Base-by-base conservation (phyloP, 2,797 vertebrate species). In the Leuciscus waleckii region DNA sequence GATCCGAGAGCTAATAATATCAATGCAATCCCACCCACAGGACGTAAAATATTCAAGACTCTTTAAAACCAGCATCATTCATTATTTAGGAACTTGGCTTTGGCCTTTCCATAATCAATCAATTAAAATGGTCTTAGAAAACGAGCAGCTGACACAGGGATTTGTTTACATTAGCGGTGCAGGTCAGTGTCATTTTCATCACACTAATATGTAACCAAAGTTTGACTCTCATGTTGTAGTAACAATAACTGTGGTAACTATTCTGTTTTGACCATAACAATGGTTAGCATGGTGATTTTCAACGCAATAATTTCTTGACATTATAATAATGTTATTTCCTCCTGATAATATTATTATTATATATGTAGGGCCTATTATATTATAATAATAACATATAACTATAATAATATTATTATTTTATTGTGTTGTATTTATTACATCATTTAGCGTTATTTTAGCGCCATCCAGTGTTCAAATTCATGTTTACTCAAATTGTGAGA, bases 61-160 rank as follows among this genome's bases (percentile, higher is more conserved):
- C 43, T 86, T 71, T 74, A 78, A 85, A 81, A n/a, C 51, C 69
- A 17, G 23, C 41, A 54, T 78, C 54, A 79, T 95, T 86, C 76
- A 93, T 94, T 91, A 94, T 95, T 92, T 68, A 95, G 91, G 37
- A 90, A 63, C 75, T 10, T 88, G 89, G 91, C 92, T 73, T 82
- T 86, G 86, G 88, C 84, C n/a, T 68, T 85, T 95, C 83, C 91
- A 94, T 95, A 91, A 95, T 94, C 94, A 70, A 95, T 93, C 85
- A 88, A 43, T 69, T 71, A 70, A 84, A 88, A 84, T 81, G 85
- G 49, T 76, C 69, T 46, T 49, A 65, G 67, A 81, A 87, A 81
- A 81, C 69, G 51, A 88, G 19, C 81, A 35, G 26, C 75, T 73
- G 61, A 54, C 54, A 41, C 83, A 54, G 8, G 79, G 73, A 49